Evolutionary conservation across 2,888 invertebrate species (phyloP), one percentile per base, ranked within the genome.

Genomic region (Acronicta leporina): DNA sequence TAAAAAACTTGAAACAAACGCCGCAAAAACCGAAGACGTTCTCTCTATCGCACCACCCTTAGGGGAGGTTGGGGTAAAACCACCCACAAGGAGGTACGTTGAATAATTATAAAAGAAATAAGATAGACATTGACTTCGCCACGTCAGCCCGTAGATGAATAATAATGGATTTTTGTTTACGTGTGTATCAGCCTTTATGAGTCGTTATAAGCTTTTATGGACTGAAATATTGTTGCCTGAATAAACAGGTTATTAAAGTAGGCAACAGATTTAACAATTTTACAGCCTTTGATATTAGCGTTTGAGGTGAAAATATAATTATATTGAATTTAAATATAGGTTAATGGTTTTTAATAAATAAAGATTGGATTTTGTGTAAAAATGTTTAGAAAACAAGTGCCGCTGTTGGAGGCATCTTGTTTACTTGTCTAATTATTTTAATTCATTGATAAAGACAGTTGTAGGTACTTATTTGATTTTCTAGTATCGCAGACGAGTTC

Each of bases 41-140:
- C 87, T 87, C 86, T 87, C 88, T 87, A 86, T 85, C 88, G 84
- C 85, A 79, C 87, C 87, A 81, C 81, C 80, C 75, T 60, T 35
- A 62, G 73, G 82, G 82, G 82, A 75, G 75, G 65, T 68, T 74
- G 73, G 71, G 68, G 70, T 61, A 79, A 81, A 77, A 81, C 86
- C 84, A 79, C 78, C 87, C 85, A 78, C 77, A 79, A 87, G 91
- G 90, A 66, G 77, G 73, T 61, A 71, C 87, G 84, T 87, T 93
- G 94, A 94, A 94, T 94, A 94, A 94, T 94, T 94, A 94, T 92
- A 93, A 94, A 94, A 94, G 94, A 94, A 94, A 94, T 94, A 94
- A 94, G 93, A 94, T 92, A 94, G 94, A 93, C 93, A 93, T 92
- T 89, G 94, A 94, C 93, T 94, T 88, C 81, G 87, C 90, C 87